Conservation (phyloP, 2,888 invertebrate genomes). For the Oligia latruncula region DNA sequence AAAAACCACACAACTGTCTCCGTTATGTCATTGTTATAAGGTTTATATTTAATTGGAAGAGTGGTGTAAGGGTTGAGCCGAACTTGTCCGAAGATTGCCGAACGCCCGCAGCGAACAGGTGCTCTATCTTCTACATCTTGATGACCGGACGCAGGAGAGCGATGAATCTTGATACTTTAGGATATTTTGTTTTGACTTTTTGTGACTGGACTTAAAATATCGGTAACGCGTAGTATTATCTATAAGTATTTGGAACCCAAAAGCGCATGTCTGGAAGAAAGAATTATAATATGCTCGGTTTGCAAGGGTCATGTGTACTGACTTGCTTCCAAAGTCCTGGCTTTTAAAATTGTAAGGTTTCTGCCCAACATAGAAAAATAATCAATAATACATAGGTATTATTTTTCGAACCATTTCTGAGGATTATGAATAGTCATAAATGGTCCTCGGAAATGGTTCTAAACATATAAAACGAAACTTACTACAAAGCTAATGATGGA, state of each 20-base stretch:
- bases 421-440: no score
- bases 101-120: slow-evolving; percentile 84
- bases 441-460: not conserved
- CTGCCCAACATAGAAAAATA: not conserved
- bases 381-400: no score
- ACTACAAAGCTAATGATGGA: not conserved
- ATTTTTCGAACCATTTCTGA: no score
- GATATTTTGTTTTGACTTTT: not conserved
- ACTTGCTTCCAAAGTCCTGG: not conserved
- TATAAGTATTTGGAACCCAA: not conserved
- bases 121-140: slow-evolving; percentile 81
- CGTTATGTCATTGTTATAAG: slow-evolving; percentile 16
- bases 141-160: slow-evolving; percentile 79
- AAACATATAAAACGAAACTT: not conserved
- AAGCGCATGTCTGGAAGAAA: not conserved
- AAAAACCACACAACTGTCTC: slow-evolving; percentile 16
- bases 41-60: slow-evolving; percentile 16
- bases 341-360: not conserved
- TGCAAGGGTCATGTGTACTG: not conserved
- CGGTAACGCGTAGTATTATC: not conserved
- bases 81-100: slow-evolving; percentile 73
- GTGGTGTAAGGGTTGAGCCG: slow-evolving; percentile 67
- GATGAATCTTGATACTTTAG: slow-evolving; percentile 75
- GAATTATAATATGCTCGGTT: not conserved
- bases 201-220: not conserved